phyloP scores from a whole-genome alignment of 1,140 invertebrate species.

The Belonocnema kinseyi region DNA sequence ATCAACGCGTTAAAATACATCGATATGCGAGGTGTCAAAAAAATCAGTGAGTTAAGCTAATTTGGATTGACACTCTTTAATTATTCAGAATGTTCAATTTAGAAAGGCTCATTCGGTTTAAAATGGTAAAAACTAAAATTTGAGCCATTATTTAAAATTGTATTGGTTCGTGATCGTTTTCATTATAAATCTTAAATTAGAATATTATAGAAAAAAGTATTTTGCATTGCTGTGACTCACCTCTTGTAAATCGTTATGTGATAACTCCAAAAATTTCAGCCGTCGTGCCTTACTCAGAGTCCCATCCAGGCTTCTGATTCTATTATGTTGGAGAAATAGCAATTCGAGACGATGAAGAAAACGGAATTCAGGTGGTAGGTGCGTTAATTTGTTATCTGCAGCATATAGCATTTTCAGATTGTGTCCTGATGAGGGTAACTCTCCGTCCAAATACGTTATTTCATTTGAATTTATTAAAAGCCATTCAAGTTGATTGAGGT shows the following conservation, averaged over 20 bases:
- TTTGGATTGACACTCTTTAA: too few relatives aligned
- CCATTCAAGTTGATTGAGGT: slow-evolving; percentile 84
- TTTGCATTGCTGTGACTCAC: slow-evolving; percentile 72
- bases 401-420: slow-evolving; percentile 83
- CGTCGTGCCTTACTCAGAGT: slow-evolving; percentile 81
- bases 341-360: slow-evolving; percentile 81
- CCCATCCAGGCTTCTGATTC: slow-evolving; percentile 81
- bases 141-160: too few relatives aligned
- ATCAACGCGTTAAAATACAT: too few relatives aligned
- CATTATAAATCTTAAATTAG: too few relatives aligned
- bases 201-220: neutral
- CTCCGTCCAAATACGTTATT: slow-evolving; percentile 82
- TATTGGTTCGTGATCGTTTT: too few relatives aligned
- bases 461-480: slow-evolving; percentile 86
- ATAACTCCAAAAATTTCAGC: slow-evolving; percentile 81
- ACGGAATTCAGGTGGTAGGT: slow-evolving; percentile 82
- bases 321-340: slow-evolving; percentile 83
- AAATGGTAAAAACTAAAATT: too few relatives aligned
- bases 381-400: slow-evolving; percentile 82
- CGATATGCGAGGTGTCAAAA: too few relatives aligned
- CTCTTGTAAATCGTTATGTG: slow-evolving; percentile 84
- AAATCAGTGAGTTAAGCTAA: too few relatives aligned
- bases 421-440: slow-evolving; percentile 81
- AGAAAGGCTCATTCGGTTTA: too few relatives aligned
- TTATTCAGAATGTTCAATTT: too few relatives aligned